phyloP scores from a whole-genome alignment of 2,888 invertebrate genomes.

The Idaea straminata region DNA sequence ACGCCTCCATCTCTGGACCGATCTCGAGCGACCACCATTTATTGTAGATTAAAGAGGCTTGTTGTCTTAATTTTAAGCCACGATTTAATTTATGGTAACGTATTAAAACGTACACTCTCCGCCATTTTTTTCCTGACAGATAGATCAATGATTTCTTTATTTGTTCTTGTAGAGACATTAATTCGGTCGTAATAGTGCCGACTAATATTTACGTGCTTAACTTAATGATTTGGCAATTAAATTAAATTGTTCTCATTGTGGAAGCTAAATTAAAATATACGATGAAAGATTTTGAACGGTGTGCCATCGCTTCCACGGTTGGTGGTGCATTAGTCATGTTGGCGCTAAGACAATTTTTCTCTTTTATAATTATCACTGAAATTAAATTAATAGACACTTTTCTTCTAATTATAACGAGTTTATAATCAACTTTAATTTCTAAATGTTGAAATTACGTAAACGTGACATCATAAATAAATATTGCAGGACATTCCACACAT shows the following conservation, averaged over 20 bases:
- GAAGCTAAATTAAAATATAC: conserved; percentile 76
- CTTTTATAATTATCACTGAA: conserved; percentile 4
- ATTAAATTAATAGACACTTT: conserved; percentile 15
- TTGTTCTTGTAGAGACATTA: conserved; percentile 56
- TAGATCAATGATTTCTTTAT: conserved; percentile 74
- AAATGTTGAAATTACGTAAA: too few relatives aligned
- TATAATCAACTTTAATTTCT: too few relatives aligned
- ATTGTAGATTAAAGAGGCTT: conserved; percentile 81
- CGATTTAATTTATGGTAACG: conserved; percentile 76
- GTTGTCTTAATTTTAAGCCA: conserved; percentile 81
- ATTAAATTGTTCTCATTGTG: conserved; percentile 76
- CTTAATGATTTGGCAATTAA: conserved; percentile 80
- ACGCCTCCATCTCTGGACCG: conserved; percentile 74
- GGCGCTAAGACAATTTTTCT: background rate
- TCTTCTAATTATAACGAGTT: background rate
- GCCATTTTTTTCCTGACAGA: conserved; percentile 70
- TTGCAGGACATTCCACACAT: too few relatives aligned
- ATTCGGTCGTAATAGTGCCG: conserved; percentile 67
- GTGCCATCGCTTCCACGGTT: conserved; percentile 42
- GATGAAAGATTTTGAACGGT: conserved; percentile 62
- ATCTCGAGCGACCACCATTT: conserved; percentile 76
- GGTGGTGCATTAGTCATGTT: conserved; percentile 49
- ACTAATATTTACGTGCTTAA: conserved; percentile 77
- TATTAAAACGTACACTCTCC: conserved; percentile 69
- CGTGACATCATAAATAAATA: too few relatives aligned